A percentile compares a stretch with the other conserved stretches of the same genome.
Evolutionary conservation across 2,113 vertebrate species (phyloP).

Genomic region (Hippocampus guttulatus): DNA sequence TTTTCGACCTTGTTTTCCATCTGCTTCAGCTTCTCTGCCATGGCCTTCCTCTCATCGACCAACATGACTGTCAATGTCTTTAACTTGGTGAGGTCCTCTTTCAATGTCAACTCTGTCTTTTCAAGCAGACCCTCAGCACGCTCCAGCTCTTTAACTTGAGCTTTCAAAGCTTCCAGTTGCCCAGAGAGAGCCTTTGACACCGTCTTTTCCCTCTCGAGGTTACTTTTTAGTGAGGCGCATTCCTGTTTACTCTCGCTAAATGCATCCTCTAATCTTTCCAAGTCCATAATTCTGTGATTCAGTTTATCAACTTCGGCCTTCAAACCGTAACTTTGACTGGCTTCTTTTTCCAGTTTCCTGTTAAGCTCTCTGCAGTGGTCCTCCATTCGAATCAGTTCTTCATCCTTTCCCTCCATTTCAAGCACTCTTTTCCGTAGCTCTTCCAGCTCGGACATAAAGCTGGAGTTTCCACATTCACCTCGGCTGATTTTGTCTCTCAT

Average conservation of each 20-base stretch:
- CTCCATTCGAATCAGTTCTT: conserved; percentile 92
- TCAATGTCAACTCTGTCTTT: conserved; percentile 85
- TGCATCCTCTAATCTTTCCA: conserved; percentile 92
- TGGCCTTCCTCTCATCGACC: conserved; percentile 89
- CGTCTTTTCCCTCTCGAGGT: conserved; percentile 87
- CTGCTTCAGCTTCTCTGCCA: conserved; percentile 89
- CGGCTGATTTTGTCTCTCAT: conserved; percentile 87
- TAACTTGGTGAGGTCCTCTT: conserved; percentile 92
- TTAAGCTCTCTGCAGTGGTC: conserved; percentile 91
- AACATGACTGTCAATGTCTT: conserved; percentile 96
- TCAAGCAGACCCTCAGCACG: conserved; percentile 81
- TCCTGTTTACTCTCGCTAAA: conserved; percentile 94
- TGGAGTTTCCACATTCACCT: conserved; percentile 83
- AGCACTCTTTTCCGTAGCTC: conserved; percentile 86
- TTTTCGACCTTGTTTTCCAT: conserved; percentile 90
- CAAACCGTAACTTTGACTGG: conserved; percentile 80
- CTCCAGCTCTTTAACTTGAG: conserved; percentile 85
- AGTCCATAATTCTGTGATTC: conserved; percentile 87
- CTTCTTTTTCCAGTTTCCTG: conserved; percentile 89
- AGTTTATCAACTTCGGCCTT: conserved; percentile 90
- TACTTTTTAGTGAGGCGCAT: conserved; percentile 84
- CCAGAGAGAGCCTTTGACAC: conserved; percentile 84
- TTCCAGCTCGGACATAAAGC: conserved; percentile 86
- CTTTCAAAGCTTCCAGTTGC: conserved; percentile 86
- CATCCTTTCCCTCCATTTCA: conserved; percentile 97